Percentiles rank a stretch among this genome's conserved stretches.
These are phyloP conservation scores for Nematolebias whitei DNA, from an alignment of 2,113 vertebrate species.

Conservation along the genomic window DNA sequence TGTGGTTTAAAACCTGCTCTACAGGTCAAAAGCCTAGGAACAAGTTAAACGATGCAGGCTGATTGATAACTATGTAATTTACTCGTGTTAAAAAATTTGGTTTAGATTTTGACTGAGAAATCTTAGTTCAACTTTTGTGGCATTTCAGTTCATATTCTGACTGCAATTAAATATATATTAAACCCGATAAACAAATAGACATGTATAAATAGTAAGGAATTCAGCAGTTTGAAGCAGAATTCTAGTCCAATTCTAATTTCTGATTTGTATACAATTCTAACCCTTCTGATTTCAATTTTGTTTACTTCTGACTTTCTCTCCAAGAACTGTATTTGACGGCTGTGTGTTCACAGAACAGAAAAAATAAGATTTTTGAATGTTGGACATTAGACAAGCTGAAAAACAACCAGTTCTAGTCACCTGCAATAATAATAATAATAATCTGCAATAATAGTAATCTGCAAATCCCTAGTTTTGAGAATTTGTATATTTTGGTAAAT, in stretches of 20 bases:
- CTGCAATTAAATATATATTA: constrained; percentile 3
- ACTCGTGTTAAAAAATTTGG: neutral
- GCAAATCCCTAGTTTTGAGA: neutral
- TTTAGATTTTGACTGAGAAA: neutral
- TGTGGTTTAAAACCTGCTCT: constrained; percentile 20
- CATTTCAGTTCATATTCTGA: too few species aligned
- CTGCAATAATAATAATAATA: too few species aligned
- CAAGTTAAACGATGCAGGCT: neutral
- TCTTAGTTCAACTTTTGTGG: neutral
- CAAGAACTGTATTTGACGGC: neutral
- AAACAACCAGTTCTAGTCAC: too few species aligned
- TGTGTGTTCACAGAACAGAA: too few species aligned
- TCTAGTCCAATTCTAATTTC: neutral
- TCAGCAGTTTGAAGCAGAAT: neutral
- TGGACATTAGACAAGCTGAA: too few species aligned
- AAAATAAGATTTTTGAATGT: too few species aligned
- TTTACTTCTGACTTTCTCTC: neutral
- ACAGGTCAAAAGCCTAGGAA: constrained; percentile 5
- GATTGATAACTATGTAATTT: neutral
- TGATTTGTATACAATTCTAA: neutral
- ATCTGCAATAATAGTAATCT: too few species aligned
- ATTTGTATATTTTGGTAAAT: neutral
- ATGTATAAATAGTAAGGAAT: neutral
- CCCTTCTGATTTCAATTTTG: neutral
- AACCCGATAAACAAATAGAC: neutral